A percentile compares a stretch with the other conserved stretches of the same genome.
Conservation (phyloP, 1,140 invertebrate genomes). For the Sminthurides bifidus region DNA sequence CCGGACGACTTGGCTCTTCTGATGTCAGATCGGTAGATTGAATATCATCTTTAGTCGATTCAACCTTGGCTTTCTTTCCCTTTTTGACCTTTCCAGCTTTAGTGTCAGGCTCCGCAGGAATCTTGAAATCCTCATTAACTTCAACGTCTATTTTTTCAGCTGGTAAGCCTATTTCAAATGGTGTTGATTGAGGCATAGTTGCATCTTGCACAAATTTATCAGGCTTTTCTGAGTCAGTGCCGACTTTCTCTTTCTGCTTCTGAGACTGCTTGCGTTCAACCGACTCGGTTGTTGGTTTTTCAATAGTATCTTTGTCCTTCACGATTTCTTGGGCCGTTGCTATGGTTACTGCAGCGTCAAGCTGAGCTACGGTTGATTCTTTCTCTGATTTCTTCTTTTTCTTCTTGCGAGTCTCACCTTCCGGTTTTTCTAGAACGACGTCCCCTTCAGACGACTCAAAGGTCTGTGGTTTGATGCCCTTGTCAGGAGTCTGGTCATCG, state of each 20-base stretch:
- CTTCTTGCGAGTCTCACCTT: background rate
- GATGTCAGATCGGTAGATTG: no score
- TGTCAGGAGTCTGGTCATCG: background rate
- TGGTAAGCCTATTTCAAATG: background rate
- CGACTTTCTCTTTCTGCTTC: background rate
- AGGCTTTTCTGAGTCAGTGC: background rate
- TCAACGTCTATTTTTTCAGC: background rate
- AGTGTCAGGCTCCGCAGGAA: background rate
- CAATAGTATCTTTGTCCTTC: no score
- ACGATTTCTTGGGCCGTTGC: no score
- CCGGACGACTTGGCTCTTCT: no score
- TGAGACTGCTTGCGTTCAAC: no score
- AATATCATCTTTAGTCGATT: no score
- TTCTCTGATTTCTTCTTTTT: background rate
- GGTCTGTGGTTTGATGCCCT: background rate
- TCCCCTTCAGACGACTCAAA: background rate
- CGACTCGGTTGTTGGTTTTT: background rate
- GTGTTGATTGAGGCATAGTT: background rate
- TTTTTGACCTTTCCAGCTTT: no score
- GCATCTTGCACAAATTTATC: background rate
- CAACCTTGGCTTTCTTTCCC: no score
- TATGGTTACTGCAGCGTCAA: no score
- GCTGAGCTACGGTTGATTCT: no score
- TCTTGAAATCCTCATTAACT: background rate
- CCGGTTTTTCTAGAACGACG: background rate